A percentile compares a stretch with the other conserved stretches of the same genome.
Conservation (phyloP, 2,797 vertebrate genomes). For the Bovichtus variegatus region DNA sequence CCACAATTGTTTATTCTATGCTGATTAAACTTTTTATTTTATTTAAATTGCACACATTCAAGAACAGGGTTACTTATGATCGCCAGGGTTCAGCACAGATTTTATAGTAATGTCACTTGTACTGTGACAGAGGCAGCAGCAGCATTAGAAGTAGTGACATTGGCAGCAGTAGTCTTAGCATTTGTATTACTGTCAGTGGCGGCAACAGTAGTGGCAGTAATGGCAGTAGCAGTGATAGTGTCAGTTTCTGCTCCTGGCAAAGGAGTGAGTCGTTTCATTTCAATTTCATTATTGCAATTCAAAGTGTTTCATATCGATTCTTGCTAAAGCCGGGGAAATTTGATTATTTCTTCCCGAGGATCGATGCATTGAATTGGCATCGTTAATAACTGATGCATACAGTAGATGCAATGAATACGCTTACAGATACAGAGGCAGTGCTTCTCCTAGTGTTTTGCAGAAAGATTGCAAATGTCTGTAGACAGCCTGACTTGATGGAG, state of each 20-base stretch:
- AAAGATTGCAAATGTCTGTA: slow-evolving; percentile 36
- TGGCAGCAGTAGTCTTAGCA: slow-evolving; percentile 14
- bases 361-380: slow-evolving; percentile 43
- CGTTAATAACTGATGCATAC: slow-evolving; percentile 32
- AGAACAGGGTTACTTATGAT: neutral
- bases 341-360: slow-evolving; percentile 43
- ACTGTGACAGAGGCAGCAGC: slow-evolving; percentile 19
- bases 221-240: slow-evolving; percentile 11
- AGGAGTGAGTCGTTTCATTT: slow-evolving; percentile 35
- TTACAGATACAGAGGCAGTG: neutral
- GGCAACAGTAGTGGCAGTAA: slow-evolving; percentile 19
- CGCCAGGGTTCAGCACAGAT: neutral
- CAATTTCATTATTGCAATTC: slow-evolving; percentile 42
- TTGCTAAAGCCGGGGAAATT: slow-evolving; percentile 29
- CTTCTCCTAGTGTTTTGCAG: slow-evolving; percentile 19
- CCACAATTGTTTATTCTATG: neutral
- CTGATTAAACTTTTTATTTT: neutral
- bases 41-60: neutral
- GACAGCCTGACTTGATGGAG: slow-evolving; percentile 20
- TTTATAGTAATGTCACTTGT: neutral
- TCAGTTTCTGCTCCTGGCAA: slow-evolving; percentile 39
- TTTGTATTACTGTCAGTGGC: slow-evolving; percentile 24
- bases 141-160: neutral
- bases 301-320: slow-evolving; percentile 32
- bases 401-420: slow-evolving; percentile 18